These are phyloP conservation scores for Antheraea assamensis DNA, from an alignment of 2,888 invertebrate genomes.

Conservation along the genomic window DNA sequence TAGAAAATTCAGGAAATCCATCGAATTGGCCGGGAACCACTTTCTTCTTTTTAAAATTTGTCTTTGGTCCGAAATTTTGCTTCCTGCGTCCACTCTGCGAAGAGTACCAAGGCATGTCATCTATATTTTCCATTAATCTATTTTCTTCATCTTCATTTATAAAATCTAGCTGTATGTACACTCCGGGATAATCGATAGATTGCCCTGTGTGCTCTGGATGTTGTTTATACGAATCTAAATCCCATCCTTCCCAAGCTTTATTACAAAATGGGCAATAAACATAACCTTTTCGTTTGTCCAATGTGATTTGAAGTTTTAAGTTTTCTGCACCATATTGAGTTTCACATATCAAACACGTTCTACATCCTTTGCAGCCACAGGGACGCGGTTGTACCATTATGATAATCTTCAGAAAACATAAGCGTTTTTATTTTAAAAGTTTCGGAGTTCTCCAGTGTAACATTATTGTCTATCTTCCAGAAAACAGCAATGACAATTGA, in stretches of 20 bases:
- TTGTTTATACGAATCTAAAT: conserved; percentile 78
- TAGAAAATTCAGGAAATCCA: conserved; percentile 92
- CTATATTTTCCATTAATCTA: conserved; percentile 85
- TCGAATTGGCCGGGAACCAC: conserved; percentile 88
- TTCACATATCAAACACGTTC: conserved; percentile 95
- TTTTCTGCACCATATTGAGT: conserved; percentile 76
- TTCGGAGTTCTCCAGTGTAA: neutral
- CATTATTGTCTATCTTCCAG: too few relatives aligned
- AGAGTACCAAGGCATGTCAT: conserved; percentile 91
- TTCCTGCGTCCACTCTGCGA: conserved; percentile 98
- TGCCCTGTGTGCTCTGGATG: conserved; percentile 87
- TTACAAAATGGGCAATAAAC: conserved; percentile 90
- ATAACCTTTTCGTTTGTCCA: conserved; percentile 82
- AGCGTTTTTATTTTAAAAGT: neutral
- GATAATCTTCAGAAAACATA: conserved; percentile 16
- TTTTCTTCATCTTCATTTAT: conserved; percentile 86
- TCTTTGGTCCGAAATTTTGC: conserved; percentile 99
- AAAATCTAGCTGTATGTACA: conserved; percentile 88
- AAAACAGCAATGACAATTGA: too few relatives aligned
- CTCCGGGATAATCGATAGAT: conserved; percentile 84
- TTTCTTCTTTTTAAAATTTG: conserved; percentile 97
- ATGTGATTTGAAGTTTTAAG: conserved; percentile 57
- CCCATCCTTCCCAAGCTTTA: conserved; percentile 89
- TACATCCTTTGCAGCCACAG: conserved; percentile 96
- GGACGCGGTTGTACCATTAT: conserved; percentile 85